Evolutionary conservation across 2,888 invertebrate species (phyloP).

Genomic region (Asteroscopus sphinx): DNA sequence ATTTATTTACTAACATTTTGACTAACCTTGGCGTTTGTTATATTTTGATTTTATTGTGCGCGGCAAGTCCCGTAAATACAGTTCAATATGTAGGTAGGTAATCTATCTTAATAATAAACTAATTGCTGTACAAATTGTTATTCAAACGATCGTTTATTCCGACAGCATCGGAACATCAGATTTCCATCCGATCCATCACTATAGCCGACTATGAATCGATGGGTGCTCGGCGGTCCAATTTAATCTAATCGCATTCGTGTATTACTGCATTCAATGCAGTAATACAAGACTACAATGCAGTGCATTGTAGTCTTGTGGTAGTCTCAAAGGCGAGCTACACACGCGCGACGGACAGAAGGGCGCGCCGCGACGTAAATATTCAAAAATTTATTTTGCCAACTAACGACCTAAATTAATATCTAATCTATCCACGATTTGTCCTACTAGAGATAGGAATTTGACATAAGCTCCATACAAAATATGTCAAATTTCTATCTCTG

Average conservation of each 20-base stretch:
- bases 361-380: neutral
- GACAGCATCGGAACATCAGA: neutral
- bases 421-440: too few relatives aligned
- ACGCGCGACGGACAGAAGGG: neutral
- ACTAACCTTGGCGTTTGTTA: too few relatives aligned
- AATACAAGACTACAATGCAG: too few relatives aligned
- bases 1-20: too few relatives aligned
- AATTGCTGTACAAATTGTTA: neutral
- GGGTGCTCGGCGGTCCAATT: slow-evolving; percentile 3
- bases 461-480: too few relatives aligned
- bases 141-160: neutral
- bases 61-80: too few relatives aligned
- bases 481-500: too few relatives aligned
- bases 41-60: too few relatives aligned
- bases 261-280: slow-evolving; percentile 5
- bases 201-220: neutral
- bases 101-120: neutral
- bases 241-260: slow-evolving; percentile 7
- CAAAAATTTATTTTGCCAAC: too few relatives aligned
- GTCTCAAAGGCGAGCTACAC: neutral
- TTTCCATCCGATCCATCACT: slow-evolving; percentile 1
- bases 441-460: too few relatives aligned
- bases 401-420: too few relatives aligned
- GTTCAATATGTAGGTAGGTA: neutral
- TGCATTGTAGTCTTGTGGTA: too few relatives aligned